A percentile compares a stretch with the other conserved stretches of the same genome.
These are phyloP conservation scores for Ceyx cyanopectus DNA, from an alignment of 2,113 vertebrate species.

Conservation along the genomic window DNA sequence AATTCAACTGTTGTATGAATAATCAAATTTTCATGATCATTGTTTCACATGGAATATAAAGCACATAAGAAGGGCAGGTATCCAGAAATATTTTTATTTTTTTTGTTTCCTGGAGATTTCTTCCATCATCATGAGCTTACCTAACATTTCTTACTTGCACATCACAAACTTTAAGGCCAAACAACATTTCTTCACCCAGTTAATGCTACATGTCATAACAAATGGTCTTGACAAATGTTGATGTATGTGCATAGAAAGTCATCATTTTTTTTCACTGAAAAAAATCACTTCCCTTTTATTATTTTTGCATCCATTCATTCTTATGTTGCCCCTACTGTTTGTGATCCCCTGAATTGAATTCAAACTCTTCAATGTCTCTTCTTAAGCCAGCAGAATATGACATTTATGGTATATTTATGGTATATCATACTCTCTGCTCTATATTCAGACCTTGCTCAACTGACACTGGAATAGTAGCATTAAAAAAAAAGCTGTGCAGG, in stretches of 20 bases:
- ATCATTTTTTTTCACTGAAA: neutral
- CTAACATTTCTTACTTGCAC: neutral
- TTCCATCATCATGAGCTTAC: neutral
- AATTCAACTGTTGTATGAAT: neutral
- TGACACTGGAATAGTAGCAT: neutral
- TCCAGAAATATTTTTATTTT: neutral
- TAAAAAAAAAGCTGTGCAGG: neutral
- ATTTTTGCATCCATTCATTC: neutral
- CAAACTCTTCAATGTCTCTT: neutral
- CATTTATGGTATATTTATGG: neutral
- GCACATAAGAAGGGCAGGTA: neutral
- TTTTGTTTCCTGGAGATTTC: neutral
- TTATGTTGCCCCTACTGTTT: neutral
- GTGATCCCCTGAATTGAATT: neutral
- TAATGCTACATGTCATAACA: neutral
- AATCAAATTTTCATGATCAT: neutral
- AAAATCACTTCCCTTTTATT: neutral
- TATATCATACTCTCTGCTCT: neutral
- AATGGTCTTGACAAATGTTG: neutral
- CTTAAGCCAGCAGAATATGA: neutral
- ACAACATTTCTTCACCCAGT: neutral
- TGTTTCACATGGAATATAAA: neutral
- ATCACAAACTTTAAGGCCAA: neutral
- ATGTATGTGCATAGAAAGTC: neutral
- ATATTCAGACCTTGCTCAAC: rapidly evolving